Evolutionary conservation across 2,797 vertebrate species (phyloP).

Genomic region (Gymnoscopelus braueri): DNA sequence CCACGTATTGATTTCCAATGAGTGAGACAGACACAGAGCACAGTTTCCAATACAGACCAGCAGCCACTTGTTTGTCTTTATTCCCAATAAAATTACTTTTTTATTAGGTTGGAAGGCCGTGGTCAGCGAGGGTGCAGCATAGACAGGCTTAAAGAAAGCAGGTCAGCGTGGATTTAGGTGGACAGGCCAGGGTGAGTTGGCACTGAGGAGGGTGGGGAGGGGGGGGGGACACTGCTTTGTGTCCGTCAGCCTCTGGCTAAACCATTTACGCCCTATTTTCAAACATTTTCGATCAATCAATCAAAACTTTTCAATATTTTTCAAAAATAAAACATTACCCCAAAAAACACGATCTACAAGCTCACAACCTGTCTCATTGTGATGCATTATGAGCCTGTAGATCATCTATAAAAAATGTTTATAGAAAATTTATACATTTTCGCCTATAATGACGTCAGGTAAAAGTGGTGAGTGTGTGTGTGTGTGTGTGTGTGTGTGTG

Average conservation of each 20-base stretch:
- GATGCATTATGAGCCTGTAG: too few species aligned
- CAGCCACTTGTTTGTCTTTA: slow-evolving; percentile 36
- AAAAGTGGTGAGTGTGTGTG: background rate
- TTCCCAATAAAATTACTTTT: slow-evolving; percentile 57
- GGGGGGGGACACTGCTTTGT: background rate
- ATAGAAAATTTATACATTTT: too few species aligned
- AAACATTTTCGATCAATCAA: too few species aligned
- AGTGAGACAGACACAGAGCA: slow-evolving; percentile 13
- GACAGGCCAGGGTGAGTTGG: slow-evolving; percentile 18
- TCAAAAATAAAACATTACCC: too few species aligned
- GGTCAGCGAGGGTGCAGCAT: slow-evolving; percentile 43
- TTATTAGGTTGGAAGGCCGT: slow-evolving; percentile 43
- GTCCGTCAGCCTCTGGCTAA: slow-evolving; percentile 11
- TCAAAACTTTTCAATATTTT: too few species aligned
- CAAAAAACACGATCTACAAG: too few species aligned
- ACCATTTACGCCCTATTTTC: too few species aligned
- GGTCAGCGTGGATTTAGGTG: slow-evolving; percentile 76
- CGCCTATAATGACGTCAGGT: too few species aligned
- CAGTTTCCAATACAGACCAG: slow-evolving; percentile 21
- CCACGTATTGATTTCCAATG: slow-evolving; percentile 55
- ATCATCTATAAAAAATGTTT: too few species aligned
- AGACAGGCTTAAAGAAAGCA: slow-evolving; percentile 68
- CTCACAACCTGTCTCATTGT: too few species aligned
- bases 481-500: slow-evolving; percentile 14
- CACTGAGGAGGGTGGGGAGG: slow-evolving; percentile 8